phyloP scores from a whole-genome alignment of 2,113 vertebrate species.

The Nansenia antarctica region DNA sequence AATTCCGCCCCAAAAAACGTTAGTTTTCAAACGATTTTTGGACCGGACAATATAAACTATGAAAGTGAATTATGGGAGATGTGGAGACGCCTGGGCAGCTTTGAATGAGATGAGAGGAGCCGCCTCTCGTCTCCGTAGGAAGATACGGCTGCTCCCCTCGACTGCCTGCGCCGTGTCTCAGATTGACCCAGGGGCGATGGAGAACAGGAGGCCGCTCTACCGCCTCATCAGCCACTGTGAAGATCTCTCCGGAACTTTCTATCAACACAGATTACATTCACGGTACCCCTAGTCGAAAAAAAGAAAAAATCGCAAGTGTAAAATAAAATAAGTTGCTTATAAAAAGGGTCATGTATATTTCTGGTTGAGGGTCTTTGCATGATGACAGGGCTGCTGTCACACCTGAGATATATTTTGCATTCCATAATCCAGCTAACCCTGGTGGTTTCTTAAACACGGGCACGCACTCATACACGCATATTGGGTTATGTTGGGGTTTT shows the following conservation, averaged over 20 bases:
- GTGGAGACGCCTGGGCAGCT: slow-evolving; percentile 42
- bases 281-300: slow-evolving; percentile 45
- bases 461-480: slow-evolving; percentile 24
- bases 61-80: slow-evolving; percentile 55
- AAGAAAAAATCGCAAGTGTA: slow-evolving; percentile 49
- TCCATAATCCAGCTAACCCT: slow-evolving; percentile 40
- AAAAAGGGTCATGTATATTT: slow-evolving; percentile 58
- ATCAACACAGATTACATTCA: slow-evolving; percentile 70
- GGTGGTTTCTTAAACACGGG: background rate
- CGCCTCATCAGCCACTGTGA: slow-evolving; percentile 32
- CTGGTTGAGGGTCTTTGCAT: slow-evolving; percentile 35
- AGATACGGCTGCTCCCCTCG: background rate
- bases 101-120: slow-evolving; percentile 61
- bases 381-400: slow-evolving; percentile 64
- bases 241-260: slow-evolving; percentile 56
- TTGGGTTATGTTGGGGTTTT: slow-evolving; percentile 58
- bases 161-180: no score
- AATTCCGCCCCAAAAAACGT: slow-evolving; percentile 34
- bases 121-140: background rate
- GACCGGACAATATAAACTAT: slow-evolving; percentile 60
- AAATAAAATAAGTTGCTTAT: slow-evolving; percentile 62
- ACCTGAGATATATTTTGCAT: slow-evolving; percentile 64
- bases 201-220: background rate
- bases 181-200: background rate
- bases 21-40: slow-evolving; percentile 45